Evolutionary conservation across 2,797 vertebrate species (phyloP).

Genomic region (Delichon dasypus): DNA sequence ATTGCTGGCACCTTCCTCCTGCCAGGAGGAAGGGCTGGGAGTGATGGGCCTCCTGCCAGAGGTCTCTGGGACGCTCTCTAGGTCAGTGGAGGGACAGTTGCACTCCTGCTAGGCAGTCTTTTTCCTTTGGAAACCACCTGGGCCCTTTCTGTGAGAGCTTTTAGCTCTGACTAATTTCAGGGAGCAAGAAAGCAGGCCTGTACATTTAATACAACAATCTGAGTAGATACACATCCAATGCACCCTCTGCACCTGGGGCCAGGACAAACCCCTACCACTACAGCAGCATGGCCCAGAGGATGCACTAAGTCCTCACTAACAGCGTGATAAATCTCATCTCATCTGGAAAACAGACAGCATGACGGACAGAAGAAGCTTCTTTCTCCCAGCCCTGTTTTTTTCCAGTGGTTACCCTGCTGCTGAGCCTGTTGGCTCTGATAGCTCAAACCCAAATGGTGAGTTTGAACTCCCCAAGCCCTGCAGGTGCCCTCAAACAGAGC

Average conservation of each 20-base stretch:
- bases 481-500: neutral
- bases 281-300: neutral
- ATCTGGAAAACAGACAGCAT: accelerated
- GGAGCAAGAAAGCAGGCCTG: neutral
- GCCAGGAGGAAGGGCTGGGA: neutral
- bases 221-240: neutral
- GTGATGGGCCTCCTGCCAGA: neutral
- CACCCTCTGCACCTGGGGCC: neutral
- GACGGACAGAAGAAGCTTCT: neutral
- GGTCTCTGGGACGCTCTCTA: neutral
- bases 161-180: neutral
- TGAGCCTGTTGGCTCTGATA: neutral
- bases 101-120: neutral
- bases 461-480: neutral
- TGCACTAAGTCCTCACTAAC: neutral
- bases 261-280: neutral
- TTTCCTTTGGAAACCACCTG: accelerated
- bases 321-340: neutral
- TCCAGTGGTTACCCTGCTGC: neutral
- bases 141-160: neutral
- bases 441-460: neutral
- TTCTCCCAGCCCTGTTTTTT: neutral
- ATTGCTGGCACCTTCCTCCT: neutral
- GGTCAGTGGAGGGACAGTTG: neutral
- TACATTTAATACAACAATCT: neutral